phyloP scores from a whole-genome alignment of 2,888 invertebrate species.

The Melanchra persicariae region DNA sequence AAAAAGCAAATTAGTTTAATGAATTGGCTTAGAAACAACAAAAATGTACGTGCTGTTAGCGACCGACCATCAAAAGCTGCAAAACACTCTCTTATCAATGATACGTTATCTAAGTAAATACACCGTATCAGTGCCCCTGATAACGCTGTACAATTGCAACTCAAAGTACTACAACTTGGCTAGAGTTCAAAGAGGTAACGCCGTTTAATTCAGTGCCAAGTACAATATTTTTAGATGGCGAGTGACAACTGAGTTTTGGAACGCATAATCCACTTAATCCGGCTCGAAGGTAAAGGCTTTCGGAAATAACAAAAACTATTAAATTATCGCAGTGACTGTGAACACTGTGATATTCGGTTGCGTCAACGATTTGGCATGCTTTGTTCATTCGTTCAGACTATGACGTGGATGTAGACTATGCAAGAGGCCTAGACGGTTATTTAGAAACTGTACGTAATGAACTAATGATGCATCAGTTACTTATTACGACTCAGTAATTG shows the following conservation, averaged over 20 bases:
- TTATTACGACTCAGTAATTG: constrained; percentile 44
- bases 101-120: constrained; percentile 55
- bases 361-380: constrained; percentile 54
- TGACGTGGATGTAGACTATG: constrained; percentile 34
- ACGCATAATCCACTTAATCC: constrained; percentile 76
- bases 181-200: constrained; percentile 85
- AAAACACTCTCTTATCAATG: constrained; percentile 47
- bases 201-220: constrained; percentile 86
- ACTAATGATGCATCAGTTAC: constrained; percentile 30
- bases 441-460: constrained; percentile 37
- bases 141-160: constrained; percentile 56
- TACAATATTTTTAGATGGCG: constrained; percentile 86
- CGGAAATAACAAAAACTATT: constrained; percentile 65
- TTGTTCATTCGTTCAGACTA: constrained; percentile 28
- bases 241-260: constrained; percentile 80
- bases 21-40: constrained; percentile 14
- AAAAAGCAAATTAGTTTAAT: constrained; percentile 3
- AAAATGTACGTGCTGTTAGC: constrained; percentile 24
- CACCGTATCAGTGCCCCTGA: constrained; percentile 53
- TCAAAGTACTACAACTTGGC: constrained; percentile 77
- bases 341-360: constrained; percentile 37
- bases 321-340: constrained; percentile 31
- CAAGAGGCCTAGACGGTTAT: constrained; percentile 32
- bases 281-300: constrained; percentile 58
- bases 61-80: constrained; percentile 33